Evolutionary conservation across 2,113 vertebrate genomes (phyloP).

Genomic region (Todiramphus chloris): DNA sequence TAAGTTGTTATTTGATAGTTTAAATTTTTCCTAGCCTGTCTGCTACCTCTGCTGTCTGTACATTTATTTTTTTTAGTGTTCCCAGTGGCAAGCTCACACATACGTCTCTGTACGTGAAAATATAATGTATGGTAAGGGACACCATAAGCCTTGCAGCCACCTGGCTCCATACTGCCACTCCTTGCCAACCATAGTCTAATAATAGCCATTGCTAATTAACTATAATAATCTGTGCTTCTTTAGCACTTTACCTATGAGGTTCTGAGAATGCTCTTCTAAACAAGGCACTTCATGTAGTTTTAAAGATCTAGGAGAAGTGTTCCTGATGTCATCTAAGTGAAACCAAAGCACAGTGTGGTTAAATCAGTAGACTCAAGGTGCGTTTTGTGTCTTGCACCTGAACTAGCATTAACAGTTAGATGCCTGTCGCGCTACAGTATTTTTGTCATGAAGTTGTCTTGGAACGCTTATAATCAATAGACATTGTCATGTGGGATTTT

Average conservation of each 20-base stretch:
- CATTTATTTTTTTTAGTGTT: not conserved
- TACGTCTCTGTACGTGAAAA: not conserved
- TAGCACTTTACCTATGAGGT: not conserved
- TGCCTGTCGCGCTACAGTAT: not conserved
- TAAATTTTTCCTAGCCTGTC: not conserved
- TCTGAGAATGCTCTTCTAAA: not conserved
- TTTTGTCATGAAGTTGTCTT: not conserved
- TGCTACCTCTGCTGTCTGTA: not conserved
- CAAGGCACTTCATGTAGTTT: fast-evolving
- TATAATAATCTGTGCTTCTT: not conserved
- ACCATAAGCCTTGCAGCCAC: not conserved
- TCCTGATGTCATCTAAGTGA: not conserved
- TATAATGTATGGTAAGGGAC: not conserved
- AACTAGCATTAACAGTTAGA: no score
- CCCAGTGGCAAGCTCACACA: not conserved
- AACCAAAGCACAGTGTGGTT: not conserved
- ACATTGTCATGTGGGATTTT: not conserved
- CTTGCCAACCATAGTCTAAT: not conserved
- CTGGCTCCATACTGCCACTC: not conserved
- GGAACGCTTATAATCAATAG: not conserved
- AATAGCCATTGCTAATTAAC: not conserved
- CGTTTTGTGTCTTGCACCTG: not conserved
- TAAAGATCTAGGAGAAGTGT: not conserved
- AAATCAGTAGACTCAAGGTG: not conserved
- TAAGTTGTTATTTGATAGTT: not conserved